Conservation (phyloP, 30 jellyfish, hydroid and myxozoan genomes). For the Sanderia malayensis region DNA sequence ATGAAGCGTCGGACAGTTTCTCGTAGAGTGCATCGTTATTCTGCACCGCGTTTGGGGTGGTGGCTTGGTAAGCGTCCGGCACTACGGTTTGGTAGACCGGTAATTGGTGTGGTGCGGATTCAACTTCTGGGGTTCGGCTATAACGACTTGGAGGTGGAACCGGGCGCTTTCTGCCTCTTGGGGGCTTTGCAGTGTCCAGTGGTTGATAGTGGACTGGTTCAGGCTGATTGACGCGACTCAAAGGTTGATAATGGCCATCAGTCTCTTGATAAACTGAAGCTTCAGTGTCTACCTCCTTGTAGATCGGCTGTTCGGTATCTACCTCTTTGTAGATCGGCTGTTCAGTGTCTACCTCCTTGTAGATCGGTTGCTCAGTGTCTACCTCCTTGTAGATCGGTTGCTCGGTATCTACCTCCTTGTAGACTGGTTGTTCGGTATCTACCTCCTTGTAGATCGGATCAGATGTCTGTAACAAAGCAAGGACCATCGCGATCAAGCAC, state of each 20-base stretch:
- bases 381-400: constrained; percentile 4
- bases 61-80: constrained; percentile 15
- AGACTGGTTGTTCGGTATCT: constrained; percentile 5
- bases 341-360: neutral
- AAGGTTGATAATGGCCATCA: constrained; percentile 7
- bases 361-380: constrained; percentile 2
- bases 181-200: constrained; percentile 6
- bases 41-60: neutral
- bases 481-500: too few species aligned
- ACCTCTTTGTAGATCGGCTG: constrained; percentile 6
- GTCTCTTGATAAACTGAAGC: constrained; percentile 4
- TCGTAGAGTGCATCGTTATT: neutral
- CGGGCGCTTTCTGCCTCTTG: neutral
- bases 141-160: neutral
- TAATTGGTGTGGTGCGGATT: neutral
- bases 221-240: neutral
- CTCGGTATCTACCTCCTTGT: too few species aligned
- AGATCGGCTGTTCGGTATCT: too few species aligned
- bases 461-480: too few species aligned
- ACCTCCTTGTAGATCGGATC: constrained; percentile 4
- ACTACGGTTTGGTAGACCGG: constrained; percentile 18
- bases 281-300: neutral
- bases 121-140: neutral
- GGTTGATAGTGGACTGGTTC: constrained; percentile 3
- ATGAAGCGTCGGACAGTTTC: neutral